Percentiles rank a stretch among this genome's conserved stretches.
These are phyloP conservation scores for Philypnodon macrostomus DNA, from an alignment of 2,797 vertebrate genomes.

Conservation along the genomic window DNA sequence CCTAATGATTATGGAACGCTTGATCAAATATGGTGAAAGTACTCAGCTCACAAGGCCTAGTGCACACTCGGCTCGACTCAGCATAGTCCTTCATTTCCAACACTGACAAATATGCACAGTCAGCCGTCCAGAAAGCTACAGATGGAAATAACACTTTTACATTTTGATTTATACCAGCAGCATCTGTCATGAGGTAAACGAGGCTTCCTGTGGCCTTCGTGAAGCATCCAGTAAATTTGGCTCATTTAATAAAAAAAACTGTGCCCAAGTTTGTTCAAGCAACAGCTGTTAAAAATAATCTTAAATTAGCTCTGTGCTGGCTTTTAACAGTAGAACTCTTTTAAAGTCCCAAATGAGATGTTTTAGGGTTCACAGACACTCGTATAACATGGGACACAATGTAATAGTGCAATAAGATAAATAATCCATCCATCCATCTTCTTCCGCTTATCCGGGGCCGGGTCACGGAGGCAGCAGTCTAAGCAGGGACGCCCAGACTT, in stretches of 20 bases:
- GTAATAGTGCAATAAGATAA: too few relatives aligned
- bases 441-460: too few relatives aligned
- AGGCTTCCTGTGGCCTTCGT: slow-evolving; percentile 21
- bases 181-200: slow-evolving; percentile 51
- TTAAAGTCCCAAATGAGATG: too few relatives aligned
- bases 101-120: slow-evolving; percentile 59
- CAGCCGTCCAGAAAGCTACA: slow-evolving; percentile 49
- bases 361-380: too few relatives aligned
- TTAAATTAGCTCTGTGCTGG: too few relatives aligned
- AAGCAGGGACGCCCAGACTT: too few relatives aligned
- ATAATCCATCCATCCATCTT: too few relatives aligned
- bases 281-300: too few relatives aligned
- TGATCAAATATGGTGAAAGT: slow-evolving; percentile 56
- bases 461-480: too few relatives aligned
- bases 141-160: slow-evolving; percentile 43
- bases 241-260: slow-evolving; percentile 18
- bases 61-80: slow-evolving; percentile 16
- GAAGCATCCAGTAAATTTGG: slow-evolving; percentile 13
- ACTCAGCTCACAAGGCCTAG: slow-evolving; percentile 18
- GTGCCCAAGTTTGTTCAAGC: slow-evolving; percentile 14
- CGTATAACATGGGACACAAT: too few relatives aligned
- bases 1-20: slow-evolving; percentile 75
- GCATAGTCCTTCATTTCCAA: slow-evolving; percentile 40
- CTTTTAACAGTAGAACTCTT: too few relatives aligned
- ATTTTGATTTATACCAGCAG: slow-evolving; percentile 39